These are phyloP conservation scores for Cariama cristata DNA, from an alignment of 2,113 vertebrate species.

Conservation along the genomic window DNA sequence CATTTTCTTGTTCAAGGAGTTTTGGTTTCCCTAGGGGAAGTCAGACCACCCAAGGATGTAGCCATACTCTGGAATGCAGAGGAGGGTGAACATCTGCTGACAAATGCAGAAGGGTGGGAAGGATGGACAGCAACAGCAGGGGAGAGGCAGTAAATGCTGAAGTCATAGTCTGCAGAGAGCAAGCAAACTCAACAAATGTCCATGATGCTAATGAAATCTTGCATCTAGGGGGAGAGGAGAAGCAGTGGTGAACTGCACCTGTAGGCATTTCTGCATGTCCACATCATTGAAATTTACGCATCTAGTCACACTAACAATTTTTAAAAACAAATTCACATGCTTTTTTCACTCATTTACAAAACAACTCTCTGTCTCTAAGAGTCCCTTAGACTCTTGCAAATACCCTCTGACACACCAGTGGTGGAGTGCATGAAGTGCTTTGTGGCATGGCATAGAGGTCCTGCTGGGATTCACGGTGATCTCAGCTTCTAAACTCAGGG, in stretches of 20 bases:
- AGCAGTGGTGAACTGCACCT: not conserved
- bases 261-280: not conserved
- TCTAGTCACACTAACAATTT: not conserved
- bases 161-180: not conserved
- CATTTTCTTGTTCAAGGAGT: not conserved
- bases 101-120: not conserved
- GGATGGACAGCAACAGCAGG: not conserved
- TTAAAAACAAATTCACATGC: not conserved
- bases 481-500: not conserved
- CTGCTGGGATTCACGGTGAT: not conserved
- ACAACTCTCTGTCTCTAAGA: not conserved
- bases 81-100: constrained; percentile 13
- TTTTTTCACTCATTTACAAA: not conserved
- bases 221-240: not conserved
- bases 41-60: constrained; percentile 43
- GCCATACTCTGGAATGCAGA: not conserved
- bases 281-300: not conserved
- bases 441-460: not conserved
- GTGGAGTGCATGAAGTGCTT: not conserved
- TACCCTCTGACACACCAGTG: not conserved
- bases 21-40: not conserved
- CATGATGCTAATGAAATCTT: not conserved
- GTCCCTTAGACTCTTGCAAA: not conserved
- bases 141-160: not conserved
- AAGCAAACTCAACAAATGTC: not conserved